A percentile compares a stretch with the other conserved stretches of the same genome.
phyloP scores from a whole-genome alignment of 2,888 invertebrate genomes.

The Arenicola marina region DNA sequence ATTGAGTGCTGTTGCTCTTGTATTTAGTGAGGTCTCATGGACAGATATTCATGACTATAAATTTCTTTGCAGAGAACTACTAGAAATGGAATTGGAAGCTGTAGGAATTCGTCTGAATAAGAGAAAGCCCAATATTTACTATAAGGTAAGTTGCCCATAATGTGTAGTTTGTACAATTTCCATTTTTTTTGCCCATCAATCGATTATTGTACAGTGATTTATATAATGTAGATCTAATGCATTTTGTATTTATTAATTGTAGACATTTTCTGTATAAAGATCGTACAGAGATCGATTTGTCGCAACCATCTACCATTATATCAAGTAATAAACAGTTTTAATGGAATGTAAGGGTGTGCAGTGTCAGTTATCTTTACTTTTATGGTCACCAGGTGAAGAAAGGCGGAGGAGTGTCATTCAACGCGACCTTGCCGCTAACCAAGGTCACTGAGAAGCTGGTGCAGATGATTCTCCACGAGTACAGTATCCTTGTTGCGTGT shows the following conservation, averaged over 20 bases:
- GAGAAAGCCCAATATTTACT: conserved; percentile 95
- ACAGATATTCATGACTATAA: too few species aligned
- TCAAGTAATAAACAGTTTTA: too few species aligned
- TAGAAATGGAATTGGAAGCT: conserved; percentile 94
- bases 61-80: conserved; percentile 68
- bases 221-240: too few species aligned
- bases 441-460: conserved; percentile 96
- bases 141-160: conserved; percentile 73
- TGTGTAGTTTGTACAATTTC: not conserved
- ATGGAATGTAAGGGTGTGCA: too few species aligned
- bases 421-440: conserved; percentile 90
- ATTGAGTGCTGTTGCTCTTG: too few species aligned
- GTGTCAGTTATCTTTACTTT: too few species aligned
- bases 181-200: not conserved
- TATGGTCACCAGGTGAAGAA: conserved; percentile 91
- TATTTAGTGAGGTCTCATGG: too few species aligned
- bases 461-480: conserved; percentile 96
- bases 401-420: conserved; percentile 95
- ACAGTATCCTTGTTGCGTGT: conserved; percentile 89
- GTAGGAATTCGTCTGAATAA: conserved; percentile 97
- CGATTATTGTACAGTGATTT: too few species aligned
- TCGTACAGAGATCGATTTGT: too few species aligned
- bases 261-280: too few species aligned
- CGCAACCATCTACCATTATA: too few species aligned
- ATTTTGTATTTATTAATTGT: too few species aligned